Evolutionary conservation across 2,797 vertebrate species (phyloP).

Genomic region (Anguilla anguilla): DNA sequence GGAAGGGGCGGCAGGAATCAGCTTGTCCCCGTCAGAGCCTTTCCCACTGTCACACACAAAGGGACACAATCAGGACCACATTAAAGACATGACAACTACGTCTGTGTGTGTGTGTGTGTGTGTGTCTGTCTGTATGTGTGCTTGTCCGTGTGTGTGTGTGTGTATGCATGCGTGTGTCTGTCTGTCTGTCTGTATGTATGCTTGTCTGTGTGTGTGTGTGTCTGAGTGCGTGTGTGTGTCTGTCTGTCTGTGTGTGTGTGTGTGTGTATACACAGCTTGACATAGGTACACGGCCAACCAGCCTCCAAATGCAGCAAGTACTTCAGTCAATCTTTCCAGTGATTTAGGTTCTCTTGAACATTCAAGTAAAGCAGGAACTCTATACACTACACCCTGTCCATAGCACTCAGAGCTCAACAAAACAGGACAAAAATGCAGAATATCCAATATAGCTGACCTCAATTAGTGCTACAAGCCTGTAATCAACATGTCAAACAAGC

Average conservation of each 20-base stretch:
- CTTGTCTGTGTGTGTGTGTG: neutral
- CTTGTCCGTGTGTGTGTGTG: neutral
- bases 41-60: conserved; percentile 77
- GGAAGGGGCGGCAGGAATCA: conserved; percentile 91
- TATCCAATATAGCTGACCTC: too few species aligned
- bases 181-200: neutral
- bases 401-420: too few species aligned
- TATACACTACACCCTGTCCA: too few species aligned
- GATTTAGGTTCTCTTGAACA: too few species aligned
- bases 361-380: too few species aligned
- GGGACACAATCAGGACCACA: neutral
- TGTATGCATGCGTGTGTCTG: too few species aligned
- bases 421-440: too few species aligned
- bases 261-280: neutral
- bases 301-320: too few species aligned
- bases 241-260: neutral
- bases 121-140: neutral
- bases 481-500: too few species aligned
- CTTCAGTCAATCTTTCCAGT: too few species aligned
- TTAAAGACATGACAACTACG: neutral
- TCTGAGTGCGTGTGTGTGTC: too few species aligned
- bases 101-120: neutral
- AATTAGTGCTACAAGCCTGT: too few species aligned
- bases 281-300: neutral
- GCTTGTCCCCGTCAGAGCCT: conserved; percentile 92